These are phyloP conservation scores for Phengaris arion DNA, from an alignment of 2,888 invertebrate genomes.

Conservation along the genomic window DNA sequence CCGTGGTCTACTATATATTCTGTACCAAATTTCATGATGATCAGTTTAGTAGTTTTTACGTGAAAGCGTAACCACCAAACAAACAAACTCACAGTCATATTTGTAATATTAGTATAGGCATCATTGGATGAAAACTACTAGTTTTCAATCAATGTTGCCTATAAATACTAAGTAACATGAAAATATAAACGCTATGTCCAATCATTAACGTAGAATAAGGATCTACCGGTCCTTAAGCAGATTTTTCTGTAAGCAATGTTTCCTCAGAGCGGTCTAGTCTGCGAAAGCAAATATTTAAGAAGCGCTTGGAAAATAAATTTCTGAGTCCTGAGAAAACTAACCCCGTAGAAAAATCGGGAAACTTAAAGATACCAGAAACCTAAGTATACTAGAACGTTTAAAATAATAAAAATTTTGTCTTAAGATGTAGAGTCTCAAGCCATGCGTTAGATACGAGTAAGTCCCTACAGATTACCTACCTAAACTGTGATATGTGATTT, in stretches of 20 bases:
- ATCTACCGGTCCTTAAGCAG: no score
- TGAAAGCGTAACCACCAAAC: no score
- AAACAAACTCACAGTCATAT: no score
- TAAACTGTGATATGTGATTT: neutral
- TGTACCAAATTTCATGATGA: no score
- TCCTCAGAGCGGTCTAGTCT: neutral
- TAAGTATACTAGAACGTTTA: no score
- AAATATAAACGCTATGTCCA: no score
- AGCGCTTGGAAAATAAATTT: conserved; percentile 4
- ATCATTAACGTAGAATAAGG: no score
- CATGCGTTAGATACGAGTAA: neutral
- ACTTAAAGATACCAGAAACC: no score
- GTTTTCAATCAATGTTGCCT: neutral
- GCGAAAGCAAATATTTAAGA: neutral
- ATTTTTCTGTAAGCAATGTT: neutral
- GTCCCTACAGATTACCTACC: neutral
- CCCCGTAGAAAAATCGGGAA: neutral
- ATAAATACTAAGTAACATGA: no score
- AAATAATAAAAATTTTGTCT: neutral
- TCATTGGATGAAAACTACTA: neutral
- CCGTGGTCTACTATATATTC: no score
- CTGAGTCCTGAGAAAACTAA: neutral
- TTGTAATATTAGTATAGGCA: neutral
- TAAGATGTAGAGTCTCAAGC: neutral
- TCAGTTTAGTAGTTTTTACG: no score